A percentile compares a stretch with the other conserved stretches of the same genome.
These are phyloP conservation scores for Standfussiana lucernea DNA, from an alignment of 2,888 invertebrate genomes.

Conservation along the genomic window DNA sequence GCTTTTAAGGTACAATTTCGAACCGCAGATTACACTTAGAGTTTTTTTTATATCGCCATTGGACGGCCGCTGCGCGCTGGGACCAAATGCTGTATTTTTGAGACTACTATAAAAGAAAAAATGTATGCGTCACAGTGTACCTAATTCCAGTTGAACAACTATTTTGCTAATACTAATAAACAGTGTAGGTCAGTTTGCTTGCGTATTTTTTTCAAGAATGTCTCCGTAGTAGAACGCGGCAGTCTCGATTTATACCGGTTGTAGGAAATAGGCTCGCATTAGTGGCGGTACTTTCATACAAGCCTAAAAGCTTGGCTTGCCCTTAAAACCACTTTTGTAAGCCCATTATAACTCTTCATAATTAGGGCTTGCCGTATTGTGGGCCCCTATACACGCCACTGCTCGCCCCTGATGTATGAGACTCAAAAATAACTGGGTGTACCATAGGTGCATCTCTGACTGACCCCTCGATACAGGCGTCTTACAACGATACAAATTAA, in stretches of 20 bases:
- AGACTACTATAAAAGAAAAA: conserved; percentile 18
- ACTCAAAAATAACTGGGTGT: too few species aligned
- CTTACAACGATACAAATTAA: too few species aligned
- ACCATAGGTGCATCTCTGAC: too few species aligned
- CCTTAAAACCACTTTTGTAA: too few species aligned
- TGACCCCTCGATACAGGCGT: too few species aligned
- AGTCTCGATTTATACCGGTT: background rate
- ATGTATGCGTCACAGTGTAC: conserved; percentile 15
- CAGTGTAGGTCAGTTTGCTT: background rate
- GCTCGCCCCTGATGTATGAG: too few species aligned
- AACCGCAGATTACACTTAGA: background rate
- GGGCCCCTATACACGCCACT: too few species aligned
- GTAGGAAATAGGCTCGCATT: too few species aligned
- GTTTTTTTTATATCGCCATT: conserved; percentile 37
- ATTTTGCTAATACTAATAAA: background rate
- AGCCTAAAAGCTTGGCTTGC: too few species aligned
- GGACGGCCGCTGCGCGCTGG: background rate
- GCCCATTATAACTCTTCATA: too few species aligned
- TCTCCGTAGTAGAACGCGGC: background rate
- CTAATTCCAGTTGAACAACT: background rate
- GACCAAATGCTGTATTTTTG: conserved; percentile 38
- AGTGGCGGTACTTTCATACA: too few species aligned
- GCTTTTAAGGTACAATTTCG: background rate
- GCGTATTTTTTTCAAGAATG: background rate
- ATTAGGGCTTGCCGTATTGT: too few species aligned